Evolutionary conservation across 2,797 vertebrate species (phyloP), one percentile per base, ranked within the genome.

Genomic region (Pipistrellus kuhlii): DNA sequence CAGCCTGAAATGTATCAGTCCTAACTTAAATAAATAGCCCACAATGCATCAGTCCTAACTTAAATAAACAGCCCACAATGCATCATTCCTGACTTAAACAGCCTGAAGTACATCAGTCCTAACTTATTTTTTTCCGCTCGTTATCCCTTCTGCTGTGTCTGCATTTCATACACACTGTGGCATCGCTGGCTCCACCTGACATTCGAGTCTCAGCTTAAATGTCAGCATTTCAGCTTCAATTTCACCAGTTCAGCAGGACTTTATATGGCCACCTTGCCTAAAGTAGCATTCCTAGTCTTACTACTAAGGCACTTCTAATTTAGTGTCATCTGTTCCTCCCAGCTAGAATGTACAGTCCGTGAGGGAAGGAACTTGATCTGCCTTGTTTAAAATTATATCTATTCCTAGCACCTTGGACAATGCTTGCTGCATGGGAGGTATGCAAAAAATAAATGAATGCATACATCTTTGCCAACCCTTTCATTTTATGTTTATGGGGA

Each of bases 211-310:
- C 75, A 75, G 80, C n/a, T 94, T 95, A 66, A 75, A 75, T 95
- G 23, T 96, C 82, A 68, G 66, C 55, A 80, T 90, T 27, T 90
- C 82, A 62, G 78, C 4, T 96, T 92, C 66, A 88, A 57, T 96
- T 88, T 96, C 78, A 94, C 53, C 59, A 44, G 46, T 69, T 96
- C 71, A 87, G 91, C 86, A 91, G 82, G 68, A 77, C n/a, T 53
- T 78, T 68, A 53, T 13, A 6, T n/a, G 75, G 59, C 32, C 27
- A 48, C 20, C 18, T 69, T 68, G 41, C 38, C 71, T 81, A 21
- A 71, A 69, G 91, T 64, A 86, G 46, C 55, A 21, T 71, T 76
- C 55, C 8, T 41, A 12, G 21, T 48, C 32, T 18, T 76, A 7
- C 14, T n/a, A 6, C 35, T 7, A 0, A 35, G 51, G 44, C 64